Base-by-base conservation (phyloP, 2,797 vertebrate genomes). In the Muraenolepis orangiensis region DNA sequence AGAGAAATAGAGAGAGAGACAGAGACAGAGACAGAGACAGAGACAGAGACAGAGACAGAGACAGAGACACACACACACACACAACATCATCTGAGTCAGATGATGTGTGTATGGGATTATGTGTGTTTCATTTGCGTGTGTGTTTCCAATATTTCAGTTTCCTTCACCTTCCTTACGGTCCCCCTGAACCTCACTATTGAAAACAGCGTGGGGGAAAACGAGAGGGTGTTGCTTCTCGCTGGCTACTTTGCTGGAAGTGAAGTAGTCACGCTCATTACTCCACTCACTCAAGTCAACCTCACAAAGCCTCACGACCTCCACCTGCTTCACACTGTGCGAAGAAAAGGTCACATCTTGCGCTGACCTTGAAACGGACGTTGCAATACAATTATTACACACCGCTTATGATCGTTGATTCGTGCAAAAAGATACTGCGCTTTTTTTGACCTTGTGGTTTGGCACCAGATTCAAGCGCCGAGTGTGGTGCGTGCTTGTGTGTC, bases 361-460 rank as follows among this genome's bases (percentile, higher is more conserved):
- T 28, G 67, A 71, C 31, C 29, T 79, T 76, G n/a, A 81, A 80
- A 81, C 79, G 80, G 64, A 79, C 72, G 75, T n/a, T 11, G 28
- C 28, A 11, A 74, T 72, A 78, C 64, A 57, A 57, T 57, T 26
- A n/a, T n/a, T n/a, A n/a, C n/a, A 6, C 31, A 83, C 80, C 72
- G 74, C 12, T 20, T 3, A 12, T n/a, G 57, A 82, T 74, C 23
- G 42, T 67, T 36, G 73, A 73, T 80, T 77, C 81, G n/a, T n/a
- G 70, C 85, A 14, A 83, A 18, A 83, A 74, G 72, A 64, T 78
- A 72, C 42, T 73, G 73, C 73, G 66, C 74, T 84, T 80, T 84
- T 80, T 86, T 71, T 79, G 70, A 81, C 73, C 76, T 74, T 82
- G 82, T 82, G 75, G 78, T 86, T 87, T 87, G 80, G 84, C 51